Evolutionary conservation across 2,888 invertebrate genomes (phyloP).

Genomic region (Melipona bicolor): DNA sequence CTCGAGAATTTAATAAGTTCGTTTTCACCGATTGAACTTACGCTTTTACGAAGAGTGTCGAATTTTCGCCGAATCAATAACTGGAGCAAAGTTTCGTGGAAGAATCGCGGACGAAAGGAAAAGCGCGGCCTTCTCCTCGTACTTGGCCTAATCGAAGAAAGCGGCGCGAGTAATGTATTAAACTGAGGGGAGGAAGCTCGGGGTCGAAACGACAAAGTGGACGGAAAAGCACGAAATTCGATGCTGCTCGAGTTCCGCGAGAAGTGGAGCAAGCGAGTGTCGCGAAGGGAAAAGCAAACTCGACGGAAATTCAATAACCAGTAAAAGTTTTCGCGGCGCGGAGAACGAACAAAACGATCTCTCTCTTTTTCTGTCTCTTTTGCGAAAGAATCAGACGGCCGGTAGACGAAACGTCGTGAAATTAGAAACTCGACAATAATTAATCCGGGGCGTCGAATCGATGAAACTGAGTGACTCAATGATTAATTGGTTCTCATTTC

Average conservation of each 20-base stretch:
- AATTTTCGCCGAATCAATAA: no score
- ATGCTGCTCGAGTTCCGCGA: constrained; percentile 29
- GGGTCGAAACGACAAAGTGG: constrained; percentile 19
- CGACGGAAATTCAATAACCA: constrained; percentile 53
- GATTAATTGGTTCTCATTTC: not conserved
- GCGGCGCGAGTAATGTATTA: not conserved
- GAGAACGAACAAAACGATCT: not conserved
- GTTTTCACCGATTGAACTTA: no score
- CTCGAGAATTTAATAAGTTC: no score
- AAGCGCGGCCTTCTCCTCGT: not conserved
- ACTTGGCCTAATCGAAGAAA: not conserved
- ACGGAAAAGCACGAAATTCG: constrained; percentile 46
- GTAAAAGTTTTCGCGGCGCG: constrained; percentile 41
- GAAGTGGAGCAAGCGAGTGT: constrained; percentile 42
- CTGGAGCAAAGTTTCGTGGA: no score
- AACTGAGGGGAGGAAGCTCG: not conserved
- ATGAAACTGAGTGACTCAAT: not conserved
- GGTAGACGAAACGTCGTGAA: constrained; percentile 28
- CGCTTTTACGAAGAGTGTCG: no score
- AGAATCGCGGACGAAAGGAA: no score
- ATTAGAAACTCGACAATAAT: constrained; percentile 60
- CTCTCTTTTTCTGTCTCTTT: not conserved
- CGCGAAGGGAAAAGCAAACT: constrained; percentile 17
- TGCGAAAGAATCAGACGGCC: constrained; percentile 37
- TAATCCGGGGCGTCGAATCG: constrained; percentile 48